Percentiles rank a stretch among this genome's conserved stretches.
Conservation (phyloP, 2,797 vertebrate species). For the Serranus cabrilla region DNA sequence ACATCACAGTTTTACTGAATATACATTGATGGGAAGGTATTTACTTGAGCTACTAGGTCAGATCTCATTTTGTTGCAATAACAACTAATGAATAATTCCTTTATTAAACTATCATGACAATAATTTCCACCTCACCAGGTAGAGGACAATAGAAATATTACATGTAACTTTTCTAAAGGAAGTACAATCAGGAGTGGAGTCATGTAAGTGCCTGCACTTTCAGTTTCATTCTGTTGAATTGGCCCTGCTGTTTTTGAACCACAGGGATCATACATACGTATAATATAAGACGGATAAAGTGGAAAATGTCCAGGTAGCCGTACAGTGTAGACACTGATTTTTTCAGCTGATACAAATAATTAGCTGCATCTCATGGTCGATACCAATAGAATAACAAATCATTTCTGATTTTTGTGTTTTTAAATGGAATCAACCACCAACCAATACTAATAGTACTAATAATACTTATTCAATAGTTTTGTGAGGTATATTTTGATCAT, state of each 20-base stretch:
- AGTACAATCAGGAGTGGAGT: neutral
- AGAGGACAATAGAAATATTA: neutral
- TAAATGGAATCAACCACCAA: no score
- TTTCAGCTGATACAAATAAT: no score
- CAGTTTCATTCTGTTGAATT: conserved; percentile 21
- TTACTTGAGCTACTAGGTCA: neutral
- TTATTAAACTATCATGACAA: conserved; percentile 4
- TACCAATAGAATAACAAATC: no score
- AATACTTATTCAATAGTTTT: no score
- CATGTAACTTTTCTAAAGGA: conserved; percentile 22
- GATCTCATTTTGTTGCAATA: neutral
- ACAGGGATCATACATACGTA: neutral
- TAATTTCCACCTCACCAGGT: neutral
- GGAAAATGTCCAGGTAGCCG: neutral
- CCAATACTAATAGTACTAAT: no score
- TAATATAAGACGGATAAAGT: neutral
- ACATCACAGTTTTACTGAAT: neutral
- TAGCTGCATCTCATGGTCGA: no score
- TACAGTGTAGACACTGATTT: neutral
- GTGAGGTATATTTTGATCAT: no score
- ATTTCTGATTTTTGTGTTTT: no score
- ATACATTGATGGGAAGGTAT: neutral
- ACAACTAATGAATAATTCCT: neutral
- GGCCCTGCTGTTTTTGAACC: neutral
- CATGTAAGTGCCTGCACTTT: conserved; percentile 11